phyloP scores from a whole-genome alignment of 2,888 invertebrate genomes.

The Aquatica leii region DNA sequence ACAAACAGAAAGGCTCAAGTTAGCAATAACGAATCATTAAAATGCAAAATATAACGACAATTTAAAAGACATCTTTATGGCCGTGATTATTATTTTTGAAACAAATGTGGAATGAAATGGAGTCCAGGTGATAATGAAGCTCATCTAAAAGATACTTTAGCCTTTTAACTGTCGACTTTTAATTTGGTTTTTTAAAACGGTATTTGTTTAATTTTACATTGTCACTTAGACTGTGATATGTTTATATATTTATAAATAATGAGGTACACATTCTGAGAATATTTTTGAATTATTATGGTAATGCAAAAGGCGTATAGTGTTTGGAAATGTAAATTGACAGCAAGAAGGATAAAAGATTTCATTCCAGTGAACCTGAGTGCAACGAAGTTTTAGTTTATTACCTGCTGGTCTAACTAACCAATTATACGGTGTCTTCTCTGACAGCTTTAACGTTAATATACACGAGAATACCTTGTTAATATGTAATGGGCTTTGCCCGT shows the following conservation, averaged over 20 bases:
- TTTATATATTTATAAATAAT: slow-evolving; percentile 30
- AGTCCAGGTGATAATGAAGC: slow-evolving; percentile 51
- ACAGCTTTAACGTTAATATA: slow-evolving; percentile 62
- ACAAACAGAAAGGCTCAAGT: not conserved
- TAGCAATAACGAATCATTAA: too few relatives aligned
- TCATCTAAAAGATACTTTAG: slow-evolving; percentile 47
- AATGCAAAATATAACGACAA: slow-evolving; percentile 27
- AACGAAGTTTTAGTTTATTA: slow-evolving; percentile 57
- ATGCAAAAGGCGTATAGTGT: slow-evolving; percentile 61
- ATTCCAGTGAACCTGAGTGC: slow-evolving; percentile 46
- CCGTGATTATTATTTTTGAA: slow-evolving; percentile 44
- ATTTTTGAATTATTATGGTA: slow-evolving; percentile 62
- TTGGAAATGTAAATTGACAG: slow-evolving; percentile 62
- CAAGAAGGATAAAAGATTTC: slow-evolving; percentile 54
- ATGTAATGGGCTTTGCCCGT: slow-evolving; percentile 59
- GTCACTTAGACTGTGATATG: slow-evolving; percentile 51
- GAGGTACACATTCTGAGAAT: slow-evolving; percentile 52
- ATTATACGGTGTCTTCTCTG: slow-evolving; percentile 62
- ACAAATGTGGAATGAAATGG: slow-evolving; percentile 45
- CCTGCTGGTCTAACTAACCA: slow-evolving; percentile 60
- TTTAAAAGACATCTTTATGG: slow-evolving; percentile 42
- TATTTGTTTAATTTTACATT: slow-evolving; percentile 38
- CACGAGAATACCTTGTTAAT: slow-evolving; percentile 62
- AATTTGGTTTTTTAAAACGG: slow-evolving; percentile 45
- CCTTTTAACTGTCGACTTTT: slow-evolving; percentile 46